A percentile compares a stretch with the other conserved stretches of the same genome.
phyloP scores from a whole-genome alignment of 2,113 vertebrate genomes.

The Hippocampus comes region DNA sequence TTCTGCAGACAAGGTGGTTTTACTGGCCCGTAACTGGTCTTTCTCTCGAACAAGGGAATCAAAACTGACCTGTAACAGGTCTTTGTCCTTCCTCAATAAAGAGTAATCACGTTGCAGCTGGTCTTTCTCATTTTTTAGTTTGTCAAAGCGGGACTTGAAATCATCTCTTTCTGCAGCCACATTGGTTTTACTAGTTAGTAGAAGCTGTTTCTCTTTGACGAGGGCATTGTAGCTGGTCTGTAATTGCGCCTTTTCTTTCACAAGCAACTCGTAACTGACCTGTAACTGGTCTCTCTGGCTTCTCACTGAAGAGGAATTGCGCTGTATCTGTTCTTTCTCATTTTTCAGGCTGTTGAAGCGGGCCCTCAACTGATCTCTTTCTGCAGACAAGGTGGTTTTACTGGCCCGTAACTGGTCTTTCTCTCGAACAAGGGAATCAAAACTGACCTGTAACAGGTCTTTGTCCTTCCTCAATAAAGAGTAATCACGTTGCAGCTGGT shows the following conservation, averaged over 20 bases:
- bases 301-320: slow-evolving; percentile 1
- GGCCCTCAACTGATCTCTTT: not conserved
- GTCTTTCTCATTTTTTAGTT: no score
- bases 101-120: no score
- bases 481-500: slow-evolving; percentile 1
- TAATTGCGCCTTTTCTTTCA: not conserved
- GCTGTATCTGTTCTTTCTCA: not conserved
- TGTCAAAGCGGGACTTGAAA: no score
- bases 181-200: no score
- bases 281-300: not conserved
- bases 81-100: no score
- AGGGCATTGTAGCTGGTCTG: not conserved
- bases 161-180: no score
- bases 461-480: slow-evolving; percentile 1
- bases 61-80: no score
- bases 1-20: not conserved
- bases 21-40: no score
- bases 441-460: not conserved
- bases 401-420: not conserved
- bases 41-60: no score
- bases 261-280: not conserved
- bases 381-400: not conserved
- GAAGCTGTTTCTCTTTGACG: not conserved
- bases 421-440: not conserved
- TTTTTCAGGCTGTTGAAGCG: slow-evolving; percentile 6